Base-by-base conservation (phyloP, 2,888 invertebrate species). In the Pseudanteris insignis region DNA sequence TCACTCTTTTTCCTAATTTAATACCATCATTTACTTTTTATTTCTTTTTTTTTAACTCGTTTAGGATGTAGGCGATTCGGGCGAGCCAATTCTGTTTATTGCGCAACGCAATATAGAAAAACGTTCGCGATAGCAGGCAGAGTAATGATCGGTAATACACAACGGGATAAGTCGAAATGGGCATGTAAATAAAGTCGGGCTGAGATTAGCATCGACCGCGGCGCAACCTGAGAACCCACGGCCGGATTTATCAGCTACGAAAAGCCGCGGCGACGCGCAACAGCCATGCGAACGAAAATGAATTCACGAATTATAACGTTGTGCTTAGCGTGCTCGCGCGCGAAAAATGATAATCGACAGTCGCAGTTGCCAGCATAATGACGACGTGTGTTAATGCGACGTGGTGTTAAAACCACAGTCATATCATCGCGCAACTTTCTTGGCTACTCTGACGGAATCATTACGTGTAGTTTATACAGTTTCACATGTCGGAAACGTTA, bases 91-190 rank as follows among this genome's bases (percentile, higher is more conserved):
- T 58, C 24, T 12, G 21, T 44, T 50, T 44, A 58, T 44, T 36
- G 48, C 55, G 41, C 46, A 43, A 29, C 7, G 34, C 18, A 10
- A 33, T 38, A 36, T 25, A 41, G 50, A 24, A 24, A 12, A 50
- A 46, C 46, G 24, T 46, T 59, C 46, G 30, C 40, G 50, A 59
- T 51, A 50, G 29, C 48, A 14, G n/a, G 21, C 37, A 44, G 44
- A 59, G 38, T 46, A 59, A 59, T 59, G 58, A 59, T 59, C 50
- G 51, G 58, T 59, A 59, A 59, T 59, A 51, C 34, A 37, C 44
- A 50, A 50, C 58, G 33, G 40, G 40, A 50, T 58, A 58, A 58
- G 44, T 58, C 34, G 44, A 44, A 58, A 50, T 28, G 43, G 51
- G 36, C 30, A 41, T 53, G 59, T 53, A 59, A 59, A 58, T 58